These are phyloP conservation scores for Glomeris maerens DNA, from an alignment of 1,140 invertebrate genomes.

Conservation along the genomic window DNA sequence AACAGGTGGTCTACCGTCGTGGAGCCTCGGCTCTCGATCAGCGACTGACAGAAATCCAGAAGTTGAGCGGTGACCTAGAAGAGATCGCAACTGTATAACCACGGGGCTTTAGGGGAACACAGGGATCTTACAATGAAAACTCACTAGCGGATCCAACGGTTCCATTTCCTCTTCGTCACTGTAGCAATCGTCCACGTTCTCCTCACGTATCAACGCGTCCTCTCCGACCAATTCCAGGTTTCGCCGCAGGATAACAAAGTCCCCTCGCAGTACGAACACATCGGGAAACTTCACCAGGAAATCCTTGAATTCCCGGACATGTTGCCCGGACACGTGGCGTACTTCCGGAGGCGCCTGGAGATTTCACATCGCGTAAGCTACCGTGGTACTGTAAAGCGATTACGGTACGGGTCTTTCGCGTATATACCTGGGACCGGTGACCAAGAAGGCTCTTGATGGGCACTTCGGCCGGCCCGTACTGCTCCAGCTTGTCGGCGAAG, in stretches of 20 bases:
- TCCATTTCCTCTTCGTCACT: constrained; percentile 11
- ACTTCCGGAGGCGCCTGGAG: constrained; percentile 89
- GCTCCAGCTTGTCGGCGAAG: constrained; percentile 59
- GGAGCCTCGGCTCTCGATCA: constrained; percentile 59
- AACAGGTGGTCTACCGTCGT: constrained; percentile 73
- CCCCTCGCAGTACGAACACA: constrained; percentile 71
- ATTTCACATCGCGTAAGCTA: too few species aligned
- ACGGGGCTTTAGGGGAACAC: too few species aligned
- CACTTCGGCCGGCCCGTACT: constrained; percentile 33
- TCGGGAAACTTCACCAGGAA: constrained; percentile 73
- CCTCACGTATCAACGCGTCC: constrained; percentile 8
- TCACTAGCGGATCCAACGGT: constrained; percentile 22
- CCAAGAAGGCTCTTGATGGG: constrained; percentile 84
- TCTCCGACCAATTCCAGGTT: constrained; percentile 50
- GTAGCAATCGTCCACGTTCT: constrained; percentile 1
- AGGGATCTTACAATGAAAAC: too few species aligned
- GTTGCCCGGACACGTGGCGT: constrained; percentile 80
- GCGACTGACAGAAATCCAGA: constrained; percentile 59
- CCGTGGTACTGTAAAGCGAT: too few species aligned
- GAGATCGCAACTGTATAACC: too few species aligned
- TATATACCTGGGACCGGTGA: constrained; percentile 82
- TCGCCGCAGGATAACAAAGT: constrained; percentile 57
- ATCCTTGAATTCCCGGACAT: constrained; percentile 84
- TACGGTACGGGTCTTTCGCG: too few species aligned
- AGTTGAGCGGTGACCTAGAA: constrained; percentile 56